Percentiles rank a stretch among this genome's conserved stretches.
Conservation (phyloP, 1,140 invertebrate species). For the Drosophila punjabiensis region DNA sequence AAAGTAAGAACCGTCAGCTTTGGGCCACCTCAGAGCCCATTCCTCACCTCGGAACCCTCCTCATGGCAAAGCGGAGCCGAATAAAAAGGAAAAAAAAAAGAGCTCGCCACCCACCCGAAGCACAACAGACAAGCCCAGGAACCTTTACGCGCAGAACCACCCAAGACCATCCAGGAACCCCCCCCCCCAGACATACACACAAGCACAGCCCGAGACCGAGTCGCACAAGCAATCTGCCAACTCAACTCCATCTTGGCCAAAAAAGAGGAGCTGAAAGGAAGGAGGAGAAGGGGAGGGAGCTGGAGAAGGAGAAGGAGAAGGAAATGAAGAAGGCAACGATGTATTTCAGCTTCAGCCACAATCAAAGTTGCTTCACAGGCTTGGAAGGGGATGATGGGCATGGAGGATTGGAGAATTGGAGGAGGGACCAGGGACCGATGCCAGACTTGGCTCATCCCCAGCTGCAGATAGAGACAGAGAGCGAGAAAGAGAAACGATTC, state of each 20-base stretch:
- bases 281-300: conserved; percentile 22
- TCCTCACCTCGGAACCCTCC: not conserved
- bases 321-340: conserved; percentile 69
- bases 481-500: conserved; percentile 39
- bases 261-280: conserved; percentile 49
- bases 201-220: conserved; percentile 29
- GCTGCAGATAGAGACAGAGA: conserved; percentile 36
- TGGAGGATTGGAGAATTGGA: conserved; percentile 30
- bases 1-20: conserved; percentile 74
- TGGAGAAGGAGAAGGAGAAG: conserved; percentile 34
- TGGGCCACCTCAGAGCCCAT: conserved; percentile 37
- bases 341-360: conserved; percentile 76
- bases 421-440: conserved; percentile 45
- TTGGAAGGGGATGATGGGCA: conserved; percentile 40
- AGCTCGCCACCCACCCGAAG: conserved; percentile 55
- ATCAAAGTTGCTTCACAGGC: conserved; percentile 74
- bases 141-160: conserved; percentile 35
- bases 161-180: conserved; percentile 14
- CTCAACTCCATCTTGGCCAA: conserved; percentile 80
- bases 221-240: conserved; percentile 56
- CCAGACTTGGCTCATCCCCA: conserved; percentile 76
- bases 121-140: conserved; percentile 71
- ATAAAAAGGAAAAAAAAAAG: conserved; percentile 50
- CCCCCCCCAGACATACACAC: conserved; percentile 25
- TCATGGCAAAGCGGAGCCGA: conserved; percentile 15